Percentiles rank a stretch among this genome's conserved stretches.
These are phyloP conservation scores for Apamea anceps DNA, from an alignment of 2,888 invertebrate genomes.

Conservation along the genomic window DNA sequence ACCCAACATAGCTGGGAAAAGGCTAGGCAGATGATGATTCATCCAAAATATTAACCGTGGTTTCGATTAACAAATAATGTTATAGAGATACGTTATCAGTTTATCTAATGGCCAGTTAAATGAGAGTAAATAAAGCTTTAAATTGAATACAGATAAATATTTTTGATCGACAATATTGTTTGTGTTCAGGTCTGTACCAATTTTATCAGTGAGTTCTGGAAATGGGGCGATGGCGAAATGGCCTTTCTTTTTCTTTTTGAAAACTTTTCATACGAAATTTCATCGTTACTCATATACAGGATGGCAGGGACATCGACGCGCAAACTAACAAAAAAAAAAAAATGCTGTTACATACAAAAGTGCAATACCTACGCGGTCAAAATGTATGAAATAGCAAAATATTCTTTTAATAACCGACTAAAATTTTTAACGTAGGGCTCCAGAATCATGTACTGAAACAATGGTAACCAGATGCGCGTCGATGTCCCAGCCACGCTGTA, in stretches of 20 bases:
- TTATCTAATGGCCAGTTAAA: slow-evolving; percentile 52
- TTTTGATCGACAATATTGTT: slow-evolving; percentile 6
- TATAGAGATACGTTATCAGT: slow-evolving; percentile 40
- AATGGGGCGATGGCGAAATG: no score
- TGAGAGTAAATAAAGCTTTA: slow-evolving; percentile 26
- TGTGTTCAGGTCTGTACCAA: background rate
- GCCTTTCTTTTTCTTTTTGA: background rate
- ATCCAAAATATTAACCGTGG: background rate
- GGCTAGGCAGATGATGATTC: no score
- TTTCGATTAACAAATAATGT: slow-evolving; percentile 11
- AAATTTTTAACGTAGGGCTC: no score
- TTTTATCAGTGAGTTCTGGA: background rate
- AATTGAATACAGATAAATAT: slow-evolving; percentile 13
- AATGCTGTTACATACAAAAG: no score
- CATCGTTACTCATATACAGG: background rate
- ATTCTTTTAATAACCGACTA: no score
- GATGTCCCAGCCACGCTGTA: background rate
- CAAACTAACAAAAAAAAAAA: no score
- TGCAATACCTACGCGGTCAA: no score
- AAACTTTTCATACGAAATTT: background rate
- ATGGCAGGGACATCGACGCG: no score
- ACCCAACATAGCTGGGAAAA: background rate
- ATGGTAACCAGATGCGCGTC: no score
- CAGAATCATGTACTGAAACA: no score
- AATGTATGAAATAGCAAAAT: no score